These are phyloP conservation scores for Onthophagus taurus DNA, from an alignment of 1,140 invertebrate genomes.

Conservation along the genomic window DNA sequence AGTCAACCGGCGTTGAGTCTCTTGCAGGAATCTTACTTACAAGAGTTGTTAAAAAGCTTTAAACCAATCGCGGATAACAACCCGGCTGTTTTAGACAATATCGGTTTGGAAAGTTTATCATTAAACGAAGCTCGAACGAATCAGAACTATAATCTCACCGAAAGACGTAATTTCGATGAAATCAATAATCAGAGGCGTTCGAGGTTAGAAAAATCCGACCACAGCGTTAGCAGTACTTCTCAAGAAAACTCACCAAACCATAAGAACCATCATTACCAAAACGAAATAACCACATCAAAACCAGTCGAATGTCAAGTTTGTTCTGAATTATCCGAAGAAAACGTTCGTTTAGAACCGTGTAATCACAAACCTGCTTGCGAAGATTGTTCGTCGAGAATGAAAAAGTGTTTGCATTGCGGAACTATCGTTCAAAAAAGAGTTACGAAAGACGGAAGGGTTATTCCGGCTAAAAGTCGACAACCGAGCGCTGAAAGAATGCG, in stretches of 20 bases:
- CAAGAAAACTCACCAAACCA: conserved; percentile 32
- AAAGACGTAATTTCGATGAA: conserved; percentile 19
- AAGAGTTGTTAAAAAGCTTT: conserved; percentile 33
- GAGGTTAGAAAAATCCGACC: conserved; percentile 22
- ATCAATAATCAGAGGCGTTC: conserved; percentile 21
- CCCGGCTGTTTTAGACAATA: conserved; percentile 15
- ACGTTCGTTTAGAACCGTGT: conserved; percentile 64
- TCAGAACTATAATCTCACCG: conserved; percentile 33
- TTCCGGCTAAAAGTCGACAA: conserved; percentile 44
- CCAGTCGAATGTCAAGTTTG: conserved; percentile 63
- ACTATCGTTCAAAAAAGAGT: conserved; percentile 47
- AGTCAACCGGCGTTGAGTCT: conserved; percentile 54
- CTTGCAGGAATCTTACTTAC: conserved; percentile 35
- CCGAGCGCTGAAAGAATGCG: conserved; percentile 56
- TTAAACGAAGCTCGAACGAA: conserved; percentile 19
- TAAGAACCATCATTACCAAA: conserved; percentile 32
- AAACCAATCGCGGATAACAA: conserved; percentile 31
- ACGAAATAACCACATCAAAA: conserved; percentile 33
- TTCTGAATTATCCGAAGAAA: conserved; percentile 52
- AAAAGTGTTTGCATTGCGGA: conserved; percentile 68
- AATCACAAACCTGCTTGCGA: conserved; percentile 64
- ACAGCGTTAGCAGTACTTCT: conserved; percentile 26
- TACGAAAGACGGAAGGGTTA: conserved; percentile 41
- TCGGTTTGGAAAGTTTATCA: conserved; percentile 20
- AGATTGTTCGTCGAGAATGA: conserved; percentile 69